Base-by-base conservation (phyloP, 1,140 invertebrate genomes). In the Panulirus ornatus region DNA sequence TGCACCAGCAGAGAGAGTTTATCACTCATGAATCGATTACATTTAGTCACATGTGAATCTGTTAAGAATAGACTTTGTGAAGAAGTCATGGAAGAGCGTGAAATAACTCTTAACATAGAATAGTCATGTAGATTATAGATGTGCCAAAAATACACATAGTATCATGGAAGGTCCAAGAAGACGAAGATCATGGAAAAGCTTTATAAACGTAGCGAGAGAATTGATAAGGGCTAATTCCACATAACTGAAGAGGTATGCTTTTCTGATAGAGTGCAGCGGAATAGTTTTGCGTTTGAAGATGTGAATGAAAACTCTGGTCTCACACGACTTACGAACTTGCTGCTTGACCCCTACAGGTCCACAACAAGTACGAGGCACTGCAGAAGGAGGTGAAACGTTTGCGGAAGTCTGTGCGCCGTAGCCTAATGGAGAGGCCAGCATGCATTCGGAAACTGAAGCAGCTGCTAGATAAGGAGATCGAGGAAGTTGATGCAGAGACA, bases 281-380 rank as follows among this genome's bases (percentile, higher is more conserved):
- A 66, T n/a, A n/a, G n/a, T n/a, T n/a, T n/a, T n/a, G n/a, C n/a
- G n/a, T n/a, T n/a, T n/a, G n/a, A n/a, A n/a, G n/a, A n/a, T n/a
- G n/a, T n/a, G n/a, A n/a, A n/a, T n/a, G n/a, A n/a, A n/a, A n/a
- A n/a, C n/a, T n/a, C n/a, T n/a, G n/a, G n/a, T n/a, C n/a, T n/a
- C n/a, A n/a, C n/a, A n/a, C n/a, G n/a, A n/a, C n/a, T n/a, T n/a
- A n/a, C n/a, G n/a, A n/a, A n/a, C n/a, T n/a, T n/a, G n/a, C n/a
- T n/a, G n/a, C n/a, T 5, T 71, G 5, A 2, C 38, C 9, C n/a
- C 36, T 38, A 6, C 71, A 92, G 92, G 90, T 91, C n/a, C 90
- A 92, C 40, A 91, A 88, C 42, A 92, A 92, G 47, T 92, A 92
- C 82, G 92, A 92, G 16, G 89, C 82, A 22, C 86, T 92, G 34